Conservation (phyloP, 2,888 invertebrate species). For the Apodemia duryi region DNA sequence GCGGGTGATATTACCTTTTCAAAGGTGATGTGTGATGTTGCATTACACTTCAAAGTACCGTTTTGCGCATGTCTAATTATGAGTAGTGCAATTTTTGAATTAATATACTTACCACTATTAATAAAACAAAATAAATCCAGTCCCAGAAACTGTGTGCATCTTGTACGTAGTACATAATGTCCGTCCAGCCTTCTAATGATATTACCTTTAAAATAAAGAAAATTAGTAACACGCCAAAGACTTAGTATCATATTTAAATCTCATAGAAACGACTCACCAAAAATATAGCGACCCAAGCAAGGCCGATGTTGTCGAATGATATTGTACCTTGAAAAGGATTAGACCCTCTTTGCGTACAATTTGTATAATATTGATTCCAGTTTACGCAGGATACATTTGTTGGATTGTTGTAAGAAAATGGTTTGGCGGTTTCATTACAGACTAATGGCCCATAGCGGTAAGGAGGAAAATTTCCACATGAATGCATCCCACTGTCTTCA, state of each 20-base stretch:
- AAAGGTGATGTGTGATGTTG: too few relatives aligned
- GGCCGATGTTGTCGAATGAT: conserved; percentile 99
- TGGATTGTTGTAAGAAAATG: conserved; percentile 80
- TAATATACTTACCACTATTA: conserved; percentile 93
- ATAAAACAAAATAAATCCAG: conserved; percentile 99
- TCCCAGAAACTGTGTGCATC: conserved; percentile 99
- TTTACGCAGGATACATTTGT: conserved; percentile 93
- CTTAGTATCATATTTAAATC: conserved; percentile 16
- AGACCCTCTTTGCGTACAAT: conserved; percentile 93
- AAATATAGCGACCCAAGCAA: conserved; percentile 99
- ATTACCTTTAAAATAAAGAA: conserved; percentile 86
- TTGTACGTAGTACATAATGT: conserved; percentile 99
- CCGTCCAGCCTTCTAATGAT: conserved; percentile 99
- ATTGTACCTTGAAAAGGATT: conserved; percentile 99
- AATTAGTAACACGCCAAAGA: conserved; percentile 16
- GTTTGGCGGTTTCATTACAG: conserved; percentile 87
- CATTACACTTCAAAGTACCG: too few relatives aligned
- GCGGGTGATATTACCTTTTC: too few relatives aligned
- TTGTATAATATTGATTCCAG: conserved; percentile 99
- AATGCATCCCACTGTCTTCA: conserved; percentile 97
- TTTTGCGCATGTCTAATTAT: too few relatives aligned
- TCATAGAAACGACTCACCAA: conserved; percentile 84
- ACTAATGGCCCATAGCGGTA: conserved; percentile 84
- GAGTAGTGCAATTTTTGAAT: neutral
- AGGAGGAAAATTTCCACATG: conserved; percentile 90